Percentiles rank a stretch among this genome's conserved stretches.
Evolutionary conservation across 2,113 vertebrate species (phyloP).

Genomic region (Aix galericulata): DNA sequence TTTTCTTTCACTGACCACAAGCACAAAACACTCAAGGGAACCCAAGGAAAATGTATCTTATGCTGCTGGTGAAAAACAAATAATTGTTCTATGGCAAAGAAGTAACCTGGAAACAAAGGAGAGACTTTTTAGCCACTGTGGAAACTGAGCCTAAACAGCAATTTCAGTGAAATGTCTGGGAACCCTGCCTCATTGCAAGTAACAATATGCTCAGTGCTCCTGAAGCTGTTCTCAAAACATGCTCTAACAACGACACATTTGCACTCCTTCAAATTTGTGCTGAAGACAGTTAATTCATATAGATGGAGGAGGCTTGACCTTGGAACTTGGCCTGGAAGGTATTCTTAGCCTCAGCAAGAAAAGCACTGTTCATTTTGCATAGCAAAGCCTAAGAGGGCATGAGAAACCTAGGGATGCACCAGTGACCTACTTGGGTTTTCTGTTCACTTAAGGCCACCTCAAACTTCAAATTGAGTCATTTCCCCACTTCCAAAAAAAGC

Average conservation of each 20-base stretch:
- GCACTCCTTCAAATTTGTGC: not conserved
- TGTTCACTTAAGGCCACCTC: not conserved
- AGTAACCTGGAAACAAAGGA: not conserved
- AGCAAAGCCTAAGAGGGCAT: not conserved
- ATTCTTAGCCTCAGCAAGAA: not conserved
- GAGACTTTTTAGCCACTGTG: not conserved
- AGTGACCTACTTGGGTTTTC: not conserved
- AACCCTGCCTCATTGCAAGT: not conserved
- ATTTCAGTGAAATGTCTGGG: not conserved
- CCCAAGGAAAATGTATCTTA: not conserved
- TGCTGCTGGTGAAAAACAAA: not conserved
- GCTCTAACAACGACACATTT: not conserved
- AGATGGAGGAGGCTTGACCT: not conserved
- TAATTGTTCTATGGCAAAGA: not conserved
- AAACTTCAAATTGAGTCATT: not conserved
- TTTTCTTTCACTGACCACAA: not conserved
- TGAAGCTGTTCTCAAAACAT: constrained; percentile 2
- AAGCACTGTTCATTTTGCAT: not conserved
- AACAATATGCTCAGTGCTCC: not conserved
- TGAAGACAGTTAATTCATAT: not conserved
- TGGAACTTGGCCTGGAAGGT: constrained; percentile 19
- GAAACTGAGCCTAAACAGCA: not conserved
- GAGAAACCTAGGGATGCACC: not conserved
- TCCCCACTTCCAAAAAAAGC: not conserved
- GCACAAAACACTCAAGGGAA: not conserved